These are phyloP conservation scores for Aphelinus atriplicis DNA, from an alignment of 1,140 invertebrate species.

Conservation along the genomic window DNA sequence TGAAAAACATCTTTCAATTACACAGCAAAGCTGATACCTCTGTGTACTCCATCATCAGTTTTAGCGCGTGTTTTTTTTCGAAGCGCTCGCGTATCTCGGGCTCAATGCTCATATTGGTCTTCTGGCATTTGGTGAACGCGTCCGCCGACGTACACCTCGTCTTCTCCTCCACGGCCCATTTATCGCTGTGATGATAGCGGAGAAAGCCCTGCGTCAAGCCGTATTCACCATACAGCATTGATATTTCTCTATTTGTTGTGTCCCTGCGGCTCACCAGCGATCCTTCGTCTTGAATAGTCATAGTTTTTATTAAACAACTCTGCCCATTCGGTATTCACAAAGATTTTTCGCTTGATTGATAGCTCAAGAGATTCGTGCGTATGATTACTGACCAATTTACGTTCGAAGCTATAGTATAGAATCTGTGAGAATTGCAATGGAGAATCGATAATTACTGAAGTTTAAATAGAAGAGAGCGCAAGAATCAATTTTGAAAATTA, in stretches of 20 bases:
- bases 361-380: too few relatives aligned
- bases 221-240: not conserved
- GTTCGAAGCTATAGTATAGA: too few relatives aligned
- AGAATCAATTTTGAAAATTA: too few relatives aligned
- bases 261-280: conserved; percentile 7
- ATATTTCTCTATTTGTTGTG: not conserved
- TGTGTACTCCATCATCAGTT: not conserved
- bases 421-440: too few relatives aligned
- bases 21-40: not conserved
- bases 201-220: conserved; percentile 9
- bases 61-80: conserved; percentile 14
- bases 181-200: conserved; percentile 1
- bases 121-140: conserved; percentile 9
- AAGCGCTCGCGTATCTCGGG: not conserved
- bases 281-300: not conserved
- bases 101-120: not conserved
- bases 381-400: too few relatives aligned
- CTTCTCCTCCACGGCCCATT: conserved; percentile 16
- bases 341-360: too few relatives aligned
- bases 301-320: too few relatives aligned
- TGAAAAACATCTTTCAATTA: too few relatives aligned
- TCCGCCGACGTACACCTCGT: not conserved
- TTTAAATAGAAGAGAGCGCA: too few relatives aligned
- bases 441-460: too few relatives aligned
- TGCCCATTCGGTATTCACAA: too few relatives aligned